These are phyloP conservation scores for Glyptemys insculpta DNA, from an alignment of 2,797 vertebrate genomes.

Conservation along the genomic window DNA sequence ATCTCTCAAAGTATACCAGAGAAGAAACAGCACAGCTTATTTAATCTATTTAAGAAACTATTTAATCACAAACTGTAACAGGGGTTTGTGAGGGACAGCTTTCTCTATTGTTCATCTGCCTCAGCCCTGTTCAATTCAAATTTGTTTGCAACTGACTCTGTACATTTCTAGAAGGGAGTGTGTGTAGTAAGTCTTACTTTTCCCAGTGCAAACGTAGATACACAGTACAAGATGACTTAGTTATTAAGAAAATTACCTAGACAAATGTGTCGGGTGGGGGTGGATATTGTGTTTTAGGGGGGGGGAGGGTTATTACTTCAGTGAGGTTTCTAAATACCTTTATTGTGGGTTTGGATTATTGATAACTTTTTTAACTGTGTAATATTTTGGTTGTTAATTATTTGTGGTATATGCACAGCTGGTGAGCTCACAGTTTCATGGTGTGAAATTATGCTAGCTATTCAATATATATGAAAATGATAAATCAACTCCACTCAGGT, in stretches of 20 bases:
- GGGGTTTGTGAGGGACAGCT: neutral
- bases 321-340: neutral
- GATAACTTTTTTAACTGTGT: neutral
- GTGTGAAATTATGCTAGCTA: neutral
- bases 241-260: neutral
- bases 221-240: rapidly evolving
- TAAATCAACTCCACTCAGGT: neutral
- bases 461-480: neutral
- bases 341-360: neutral
- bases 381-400: neutral
- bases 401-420: neutral
- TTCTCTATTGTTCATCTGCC: neutral
- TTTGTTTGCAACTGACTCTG: neutral
- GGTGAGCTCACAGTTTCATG: neutral
- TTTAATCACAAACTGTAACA: neutral
- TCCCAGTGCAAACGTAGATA: neutral
- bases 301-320: neutral
- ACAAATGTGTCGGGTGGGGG: neutral
- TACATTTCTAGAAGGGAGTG: neutral
- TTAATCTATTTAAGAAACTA: neutral
- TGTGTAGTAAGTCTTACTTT: neutral
- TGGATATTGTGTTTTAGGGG: neutral
- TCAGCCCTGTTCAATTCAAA: neutral
- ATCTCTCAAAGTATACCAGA: neutral
- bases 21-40: neutral